These are phyloP conservation scores for Eristalis arbustorum DNA, from an alignment of 2,888 invertebrate genomes.

Conservation along the genomic window DNA sequence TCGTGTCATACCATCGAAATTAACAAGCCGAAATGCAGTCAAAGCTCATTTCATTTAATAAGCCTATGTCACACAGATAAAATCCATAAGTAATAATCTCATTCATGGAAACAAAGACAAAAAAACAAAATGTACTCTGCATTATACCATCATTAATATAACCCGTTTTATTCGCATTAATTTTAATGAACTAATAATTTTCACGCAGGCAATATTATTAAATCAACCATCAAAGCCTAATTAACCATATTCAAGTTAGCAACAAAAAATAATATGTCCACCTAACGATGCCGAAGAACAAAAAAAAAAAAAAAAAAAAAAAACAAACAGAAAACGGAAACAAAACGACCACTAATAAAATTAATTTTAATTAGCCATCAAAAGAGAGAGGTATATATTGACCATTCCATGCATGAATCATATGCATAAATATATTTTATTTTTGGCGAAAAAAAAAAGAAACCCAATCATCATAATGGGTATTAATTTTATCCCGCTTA, in stretches of 20 bases:
- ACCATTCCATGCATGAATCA: constrained; percentile 29
- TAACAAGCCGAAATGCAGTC: too few relatives aligned
- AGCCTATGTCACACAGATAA: too few relatives aligned
- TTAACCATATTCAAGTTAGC: constrained; percentile 30
- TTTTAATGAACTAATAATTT: constrained; percentile 44
- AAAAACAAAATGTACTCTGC: not conserved
- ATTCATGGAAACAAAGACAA: too few relatives aligned
- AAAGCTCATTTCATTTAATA: too few relatives aligned
- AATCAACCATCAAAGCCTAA: constrained; percentile 29
- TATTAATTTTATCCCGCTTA: constrained; percentile 9
- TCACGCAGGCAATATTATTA: constrained; percentile 13
- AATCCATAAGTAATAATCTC: too few relatives aligned
- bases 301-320: not conserved
- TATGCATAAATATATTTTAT: not conserved
- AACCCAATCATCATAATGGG: not conserved
- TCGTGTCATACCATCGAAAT: too few relatives aligned
- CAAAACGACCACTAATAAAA: not conserved
- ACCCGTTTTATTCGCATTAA: constrained; percentile 12
- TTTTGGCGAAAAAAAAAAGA: not conserved
- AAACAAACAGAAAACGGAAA: not conserved
- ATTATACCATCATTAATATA: constrained; percentile 8
- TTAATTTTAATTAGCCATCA: constrained; percentile 30
- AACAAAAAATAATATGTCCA: not conserved
- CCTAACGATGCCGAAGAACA: not conserved
- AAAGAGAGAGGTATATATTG: constrained; percentile 37